These are phyloP conservation scores for Danio choprae DNA, from an alignment of 2,797 vertebrate species.

Conservation along the genomic window DNA sequence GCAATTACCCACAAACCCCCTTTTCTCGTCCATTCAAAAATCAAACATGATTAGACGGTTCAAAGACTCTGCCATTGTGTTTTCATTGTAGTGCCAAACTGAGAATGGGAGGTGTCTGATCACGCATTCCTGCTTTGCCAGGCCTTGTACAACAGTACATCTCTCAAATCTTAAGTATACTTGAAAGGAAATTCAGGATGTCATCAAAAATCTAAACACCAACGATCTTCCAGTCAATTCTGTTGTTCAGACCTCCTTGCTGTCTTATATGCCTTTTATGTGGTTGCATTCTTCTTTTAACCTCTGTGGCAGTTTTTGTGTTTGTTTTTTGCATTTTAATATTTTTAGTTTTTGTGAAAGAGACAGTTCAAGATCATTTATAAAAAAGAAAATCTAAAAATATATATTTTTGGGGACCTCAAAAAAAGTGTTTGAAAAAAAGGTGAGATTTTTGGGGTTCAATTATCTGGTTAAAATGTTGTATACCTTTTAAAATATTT, in stretches of 20 bases:
- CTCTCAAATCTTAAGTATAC: not conserved
- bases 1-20: slow-evolving; percentile 12
- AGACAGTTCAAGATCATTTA: not conserved
- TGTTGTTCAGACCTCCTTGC: not conserved
- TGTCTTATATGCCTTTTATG: slow-evolving; percentile 22
- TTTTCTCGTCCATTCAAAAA: not conserved
- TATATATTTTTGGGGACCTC: not conserved
- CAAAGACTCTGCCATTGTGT: slow-evolving; percentile 5
- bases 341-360: not conserved
- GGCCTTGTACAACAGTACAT: not conserved
- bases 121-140: slow-evolving; percentile 13
- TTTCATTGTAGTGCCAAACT: slow-evolving; percentile 39
- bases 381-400: no score
- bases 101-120: slow-evolving; percentile 5
- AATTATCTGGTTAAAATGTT: not conserved
- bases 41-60: slow-evolving; percentile 39
- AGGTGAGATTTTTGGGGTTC: not conserved
- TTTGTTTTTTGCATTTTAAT: not conserved
- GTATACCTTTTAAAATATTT: not conserved
- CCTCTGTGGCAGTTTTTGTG: not conserved
- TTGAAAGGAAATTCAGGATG: not conserved
- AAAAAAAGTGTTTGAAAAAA: not conserved
- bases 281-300: not conserved
- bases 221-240: not conserved
- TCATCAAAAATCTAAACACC: slow-evolving; percentile 2